Evolutionary conservation across 1,140 invertebrate genomes (phyloP).

Genomic region (Lepidurus couesii): DNA sequence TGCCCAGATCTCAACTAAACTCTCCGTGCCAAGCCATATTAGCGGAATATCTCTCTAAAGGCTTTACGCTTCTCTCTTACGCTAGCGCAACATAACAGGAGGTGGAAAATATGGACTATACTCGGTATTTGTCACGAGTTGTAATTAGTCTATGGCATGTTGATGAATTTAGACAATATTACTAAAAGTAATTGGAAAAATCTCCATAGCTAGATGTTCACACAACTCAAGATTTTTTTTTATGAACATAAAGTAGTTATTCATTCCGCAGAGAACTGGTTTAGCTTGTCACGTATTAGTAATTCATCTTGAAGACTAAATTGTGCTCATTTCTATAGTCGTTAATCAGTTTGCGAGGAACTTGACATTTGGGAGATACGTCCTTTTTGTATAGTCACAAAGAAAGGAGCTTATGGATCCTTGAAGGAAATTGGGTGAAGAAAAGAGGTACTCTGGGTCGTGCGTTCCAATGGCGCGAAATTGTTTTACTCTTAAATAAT

Average conservation of each 20-base stretch:
- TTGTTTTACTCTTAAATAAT: no score
- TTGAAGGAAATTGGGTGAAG: no score
- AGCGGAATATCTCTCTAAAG: neutral
- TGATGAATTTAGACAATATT: constrained; percentile 2
- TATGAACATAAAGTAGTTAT: neutral
- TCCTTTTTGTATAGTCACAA: neutral
- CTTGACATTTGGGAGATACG: neutral
- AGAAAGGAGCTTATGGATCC: no score
- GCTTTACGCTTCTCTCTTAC: neutral
- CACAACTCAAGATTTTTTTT: neutral
- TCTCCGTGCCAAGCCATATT: neutral
- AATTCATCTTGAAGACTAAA: constrained; percentile 15
- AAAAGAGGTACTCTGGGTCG: no score
- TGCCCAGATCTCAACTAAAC: constrained; percentile 2
- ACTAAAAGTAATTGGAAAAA: constrained; percentile 1
- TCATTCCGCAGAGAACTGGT: neutral
- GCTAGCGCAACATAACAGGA: neutral
- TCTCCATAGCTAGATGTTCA: neutral
- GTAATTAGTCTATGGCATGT: neutral
- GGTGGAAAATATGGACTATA: neutral
- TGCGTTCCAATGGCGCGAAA: no score
- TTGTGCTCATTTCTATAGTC: constrained; percentile 5
- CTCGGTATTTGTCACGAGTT: neutral
- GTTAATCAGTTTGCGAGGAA: neutral
- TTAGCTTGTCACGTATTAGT: constrained; percentile 1